These are phyloP conservation scores for Erebia aethiops DNA, from an alignment of 2,888 invertebrate genomes.

Conservation along the genomic window DNA sequence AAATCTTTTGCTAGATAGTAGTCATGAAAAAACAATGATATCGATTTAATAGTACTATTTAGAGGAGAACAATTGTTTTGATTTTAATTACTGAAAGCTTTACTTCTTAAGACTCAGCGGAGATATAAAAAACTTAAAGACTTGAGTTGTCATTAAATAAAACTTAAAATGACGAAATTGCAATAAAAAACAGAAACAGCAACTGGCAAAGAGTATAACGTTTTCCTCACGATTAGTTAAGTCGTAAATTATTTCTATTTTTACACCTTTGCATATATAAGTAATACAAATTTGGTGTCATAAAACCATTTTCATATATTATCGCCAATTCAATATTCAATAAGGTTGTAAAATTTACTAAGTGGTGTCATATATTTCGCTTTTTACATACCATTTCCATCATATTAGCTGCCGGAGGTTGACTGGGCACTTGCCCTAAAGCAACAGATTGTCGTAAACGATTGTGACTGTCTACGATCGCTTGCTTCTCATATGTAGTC, in stretches of 20 bases:
- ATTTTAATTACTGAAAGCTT: too few relatives aligned
- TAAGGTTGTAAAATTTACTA: conserved; percentile 26
- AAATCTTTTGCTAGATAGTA: too few relatives aligned
- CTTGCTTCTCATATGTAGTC: conserved; percentile 87
- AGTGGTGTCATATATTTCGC: conserved; percentile 21
- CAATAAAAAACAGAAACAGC: neutral
- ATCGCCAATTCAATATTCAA: conserved; percentile 29
- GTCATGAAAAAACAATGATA: too few relatives aligned
- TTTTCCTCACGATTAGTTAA: neutral
- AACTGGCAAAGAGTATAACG: neutral
- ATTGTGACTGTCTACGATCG: conserved; percentile 92
- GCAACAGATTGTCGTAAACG: conserved; percentile 90
- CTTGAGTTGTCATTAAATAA: neutral
- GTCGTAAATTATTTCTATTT: conserved; percentile 1
- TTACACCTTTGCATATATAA: conserved; percentile 4
- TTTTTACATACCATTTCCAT: conserved; percentile 88
- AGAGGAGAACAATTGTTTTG: too few relatives aligned
- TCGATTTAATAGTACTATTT: too few relatives aligned
- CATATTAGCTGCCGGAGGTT: conserved; percentile 93
- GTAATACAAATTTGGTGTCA: conserved; percentile 19
- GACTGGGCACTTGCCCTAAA: conserved; percentile 88
- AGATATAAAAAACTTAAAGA: too few relatives aligned
- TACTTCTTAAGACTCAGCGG: too few relatives aligned
- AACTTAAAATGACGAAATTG: neutral
- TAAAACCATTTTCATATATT: conserved; percentile 25